Evolutionary conservation across 1,140 invertebrate species (phyloP).

Genomic region (Drosophila carrolli): DNA sequence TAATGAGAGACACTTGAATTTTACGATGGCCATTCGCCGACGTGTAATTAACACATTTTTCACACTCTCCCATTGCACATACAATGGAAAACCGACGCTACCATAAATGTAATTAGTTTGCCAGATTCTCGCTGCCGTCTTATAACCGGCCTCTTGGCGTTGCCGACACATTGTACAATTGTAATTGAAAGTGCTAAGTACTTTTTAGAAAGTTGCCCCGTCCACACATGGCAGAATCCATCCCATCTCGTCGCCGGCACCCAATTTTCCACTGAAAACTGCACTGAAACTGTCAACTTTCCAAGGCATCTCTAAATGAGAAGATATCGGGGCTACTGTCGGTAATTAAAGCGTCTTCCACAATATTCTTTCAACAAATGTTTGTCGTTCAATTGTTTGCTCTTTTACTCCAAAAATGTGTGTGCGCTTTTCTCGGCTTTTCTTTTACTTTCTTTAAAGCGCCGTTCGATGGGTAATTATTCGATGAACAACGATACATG

Average conservation of each 20-base stretch:
- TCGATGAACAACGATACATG: constrained; percentile 25
- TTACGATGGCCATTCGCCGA: constrained; percentile 36
- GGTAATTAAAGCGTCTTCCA: constrained; percentile 41
- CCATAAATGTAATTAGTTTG: constrained; percentile 46
- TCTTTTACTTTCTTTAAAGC: constrained; percentile 41
- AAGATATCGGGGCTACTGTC: constrained; percentile 40
- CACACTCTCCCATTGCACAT: constrained; percentile 41
- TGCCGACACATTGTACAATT: constrained; percentile 31
- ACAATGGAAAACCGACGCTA: constrained; percentile 34
- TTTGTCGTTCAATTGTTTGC: constrained; percentile 34
- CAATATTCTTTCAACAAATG: constrained; percentile 39
- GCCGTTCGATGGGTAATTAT: constrained; percentile 37
- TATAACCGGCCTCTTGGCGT: constrained; percentile 4
- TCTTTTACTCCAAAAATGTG: constrained; percentile 26
- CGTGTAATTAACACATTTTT: constrained; percentile 50
- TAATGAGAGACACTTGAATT: constrained; percentile 45
- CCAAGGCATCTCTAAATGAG: constrained; percentile 40
- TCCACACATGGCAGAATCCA: constrained; percentile 47
- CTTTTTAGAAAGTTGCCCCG: constrained; percentile 49
- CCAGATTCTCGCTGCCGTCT: constrained; percentile 33
- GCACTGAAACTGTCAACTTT: constrained; percentile 51
- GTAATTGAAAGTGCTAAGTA: constrained; percentile 54
- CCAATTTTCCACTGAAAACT: constrained; percentile 51
- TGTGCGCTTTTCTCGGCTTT: constrained; percentile 35
- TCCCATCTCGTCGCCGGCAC: constrained; percentile 15